Evolutionary conservation across 2,888 invertebrate genomes (phyloP).

Genomic region (Ptilodon capucinus): DNA sequence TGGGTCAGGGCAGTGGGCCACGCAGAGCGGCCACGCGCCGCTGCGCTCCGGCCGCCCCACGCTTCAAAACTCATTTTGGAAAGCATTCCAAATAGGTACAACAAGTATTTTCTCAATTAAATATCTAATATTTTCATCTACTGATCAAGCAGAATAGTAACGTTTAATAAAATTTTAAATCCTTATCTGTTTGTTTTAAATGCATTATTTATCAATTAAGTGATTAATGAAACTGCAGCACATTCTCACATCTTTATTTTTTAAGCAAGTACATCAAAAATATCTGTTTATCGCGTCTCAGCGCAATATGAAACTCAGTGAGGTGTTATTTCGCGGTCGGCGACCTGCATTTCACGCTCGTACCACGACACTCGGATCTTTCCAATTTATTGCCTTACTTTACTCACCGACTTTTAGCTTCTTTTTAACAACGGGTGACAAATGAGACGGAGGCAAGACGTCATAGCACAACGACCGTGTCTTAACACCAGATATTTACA

Average conservation of each 20-base stretch:
- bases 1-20: conserved; percentile 78
- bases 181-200: background rate
- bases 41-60: conserved; percentile 18
- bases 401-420: conserved; percentile 34
- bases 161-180: no score
- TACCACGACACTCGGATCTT: conserved; percentile 35
- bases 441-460: conserved; percentile 49
- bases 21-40: conserved; percentile 45
- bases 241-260: conserved; percentile 18
- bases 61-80: conserved; percentile 18
- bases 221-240: background rate
- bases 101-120: background rate
- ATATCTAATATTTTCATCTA: no score
- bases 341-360: conserved; percentile 60
- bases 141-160: no score
- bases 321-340: conserved; percentile 54
- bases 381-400: conserved; percentile 48
- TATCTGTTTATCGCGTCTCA: conserved; percentile 48
- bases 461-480: conserved; percentile 51
- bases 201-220: background rate
- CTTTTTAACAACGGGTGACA: conserved; percentile 31
- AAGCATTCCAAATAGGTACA: background rate
- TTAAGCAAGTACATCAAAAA: conserved; percentile 28
- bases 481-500: conserved; percentile 39
- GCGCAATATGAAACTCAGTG: conserved; percentile 41